Conservation (phyloP, 1,140 invertebrate genomes). For the Aphelenchoides avenae region DNA sequence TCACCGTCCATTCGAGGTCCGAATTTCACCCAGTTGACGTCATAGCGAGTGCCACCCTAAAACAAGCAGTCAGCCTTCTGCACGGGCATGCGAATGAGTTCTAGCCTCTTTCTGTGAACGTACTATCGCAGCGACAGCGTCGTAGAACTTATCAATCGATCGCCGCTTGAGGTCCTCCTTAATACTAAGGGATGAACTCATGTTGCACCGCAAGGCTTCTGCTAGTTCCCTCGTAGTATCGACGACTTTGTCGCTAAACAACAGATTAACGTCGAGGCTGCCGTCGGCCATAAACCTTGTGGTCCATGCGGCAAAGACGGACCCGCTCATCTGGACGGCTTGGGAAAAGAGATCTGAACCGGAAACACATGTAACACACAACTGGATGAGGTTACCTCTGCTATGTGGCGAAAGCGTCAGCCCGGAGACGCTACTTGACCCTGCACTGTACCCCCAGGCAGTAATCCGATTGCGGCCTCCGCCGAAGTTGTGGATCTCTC, state of each 20-base stretch:
- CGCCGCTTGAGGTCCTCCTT: conserved; percentile 16
- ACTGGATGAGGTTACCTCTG: background rate
- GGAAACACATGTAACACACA: too few relatives aligned
- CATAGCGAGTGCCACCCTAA: conserved; percentile 29
- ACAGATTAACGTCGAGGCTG: too few relatives aligned
- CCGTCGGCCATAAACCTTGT: too few relatives aligned
- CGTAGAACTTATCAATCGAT: background rate
- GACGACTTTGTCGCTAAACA: conserved; percentile 22
- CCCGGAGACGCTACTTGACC: conserved; percentile 54
- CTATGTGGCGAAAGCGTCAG: background rate
- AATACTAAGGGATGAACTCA: background rate
- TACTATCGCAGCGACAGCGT: background rate
- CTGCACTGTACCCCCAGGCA: conserved; percentile 83
- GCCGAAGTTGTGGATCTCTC: conserved; percentile 81
- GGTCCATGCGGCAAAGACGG: conserved; percentile 23
- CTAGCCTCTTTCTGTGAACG: background rate
- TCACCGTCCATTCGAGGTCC: conserved; percentile 23
- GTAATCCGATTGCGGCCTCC: conserved; percentile 88
- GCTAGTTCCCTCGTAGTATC: conserved; percentile 8
- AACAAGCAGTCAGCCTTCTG: too few relatives aligned
- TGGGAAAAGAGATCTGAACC: conserved; percentile 24
- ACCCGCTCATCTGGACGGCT: conserved; percentile 29
- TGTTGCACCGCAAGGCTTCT: background rate
- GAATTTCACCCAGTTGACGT: conserved; percentile 23
- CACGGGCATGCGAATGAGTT: background rate